Conservation (phyloP, 2,113 vertebrate species). For the Cinclus cinclus region DNA sequence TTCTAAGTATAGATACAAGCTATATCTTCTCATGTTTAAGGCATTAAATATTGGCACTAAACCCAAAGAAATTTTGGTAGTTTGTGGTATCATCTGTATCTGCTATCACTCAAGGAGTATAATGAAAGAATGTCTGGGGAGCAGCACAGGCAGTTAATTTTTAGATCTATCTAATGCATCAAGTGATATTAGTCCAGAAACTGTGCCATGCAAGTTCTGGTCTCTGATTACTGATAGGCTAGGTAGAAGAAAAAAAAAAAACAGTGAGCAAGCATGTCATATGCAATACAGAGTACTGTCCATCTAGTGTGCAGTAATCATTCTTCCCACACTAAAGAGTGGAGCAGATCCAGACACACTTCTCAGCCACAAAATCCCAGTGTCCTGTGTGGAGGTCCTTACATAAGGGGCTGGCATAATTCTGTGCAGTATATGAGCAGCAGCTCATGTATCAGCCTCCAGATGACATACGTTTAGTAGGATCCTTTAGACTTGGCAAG, state of each 20-base stretch:
- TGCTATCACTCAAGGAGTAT: background rate
- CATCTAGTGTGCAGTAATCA: background rate
- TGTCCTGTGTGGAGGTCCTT: background rate
- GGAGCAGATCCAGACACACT: background rate
- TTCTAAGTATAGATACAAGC: background rate
- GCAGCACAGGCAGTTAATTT: background rate
- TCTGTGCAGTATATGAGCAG: background rate
- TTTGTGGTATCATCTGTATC: background rate
- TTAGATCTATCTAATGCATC: background rate
- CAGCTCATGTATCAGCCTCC: background rate
- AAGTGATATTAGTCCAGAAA: background rate
- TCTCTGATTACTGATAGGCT: background rate
- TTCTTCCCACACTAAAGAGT: background rate
- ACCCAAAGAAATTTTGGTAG: background rate
- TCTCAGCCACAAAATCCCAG: background rate
- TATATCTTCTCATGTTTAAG: background rate
- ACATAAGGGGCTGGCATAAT: background rate
- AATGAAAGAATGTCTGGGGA: background rate
- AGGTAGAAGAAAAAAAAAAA: background rate
- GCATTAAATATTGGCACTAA: background rate
- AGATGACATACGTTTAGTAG: background rate
- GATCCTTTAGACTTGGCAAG: conserved; percentile 1
- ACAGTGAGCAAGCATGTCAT: background rate
- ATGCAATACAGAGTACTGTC: background rate
- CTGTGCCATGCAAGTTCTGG: background rate